Evolutionary conservation across 2,888 invertebrate species (phyloP).

Genomic region (Tromatobia lineatoria): DNA sequence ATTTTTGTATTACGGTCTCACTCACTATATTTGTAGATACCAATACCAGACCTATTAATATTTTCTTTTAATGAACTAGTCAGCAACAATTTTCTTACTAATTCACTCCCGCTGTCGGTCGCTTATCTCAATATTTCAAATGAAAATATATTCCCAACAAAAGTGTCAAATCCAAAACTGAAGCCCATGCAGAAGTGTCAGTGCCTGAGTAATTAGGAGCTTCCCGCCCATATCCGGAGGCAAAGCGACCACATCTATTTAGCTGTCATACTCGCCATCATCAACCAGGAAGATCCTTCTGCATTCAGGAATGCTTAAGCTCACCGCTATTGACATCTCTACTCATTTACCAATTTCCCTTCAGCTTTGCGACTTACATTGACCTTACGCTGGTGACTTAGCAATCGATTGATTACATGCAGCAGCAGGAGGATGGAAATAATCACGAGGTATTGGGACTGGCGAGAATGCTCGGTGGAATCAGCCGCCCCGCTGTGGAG

Average conservation of each 20-base stretch:
- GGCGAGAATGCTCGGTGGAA: slow-evolving; percentile 68
- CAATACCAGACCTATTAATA: too few relatives aligned
- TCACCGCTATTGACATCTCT: slow-evolving; percentile 38
- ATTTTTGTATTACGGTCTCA: too few relatives aligned
- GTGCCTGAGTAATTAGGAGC: slow-evolving; percentile 78
- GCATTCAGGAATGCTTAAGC: slow-evolving; percentile 48
- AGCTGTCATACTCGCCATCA: slow-evolving; percentile 69
- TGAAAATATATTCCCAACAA: not conserved
- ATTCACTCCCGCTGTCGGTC: too few relatives aligned
- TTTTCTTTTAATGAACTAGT: too few relatives aligned
- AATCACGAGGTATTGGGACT: slow-evolving; percentile 61
- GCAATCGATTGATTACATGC: slow-evolving; percentile 24
- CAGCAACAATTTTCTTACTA: too few relatives aligned
- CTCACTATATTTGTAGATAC: too few relatives aligned
- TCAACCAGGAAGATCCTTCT: slow-evolving; percentile 24
- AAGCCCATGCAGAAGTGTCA: slow-evolving; percentile 61
- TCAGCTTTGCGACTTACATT: not conserved
- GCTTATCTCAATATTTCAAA: too few relatives aligned
- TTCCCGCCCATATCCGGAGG: slow-evolving; percentile 66
- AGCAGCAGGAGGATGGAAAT: slow-evolving; percentile 51
- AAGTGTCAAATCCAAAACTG: not conserved
- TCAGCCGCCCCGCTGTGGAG: slow-evolving; percentile 79
- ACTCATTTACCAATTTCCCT: slow-evolving; percentile 48
- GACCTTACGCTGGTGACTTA: not conserved
- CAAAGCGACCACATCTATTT: slow-evolving; percentile 71